These are phyloP conservation scores for Autographa pulchrina DNA, from an alignment of 2,888 invertebrate genomes.

Conservation along the genomic window DNA sequence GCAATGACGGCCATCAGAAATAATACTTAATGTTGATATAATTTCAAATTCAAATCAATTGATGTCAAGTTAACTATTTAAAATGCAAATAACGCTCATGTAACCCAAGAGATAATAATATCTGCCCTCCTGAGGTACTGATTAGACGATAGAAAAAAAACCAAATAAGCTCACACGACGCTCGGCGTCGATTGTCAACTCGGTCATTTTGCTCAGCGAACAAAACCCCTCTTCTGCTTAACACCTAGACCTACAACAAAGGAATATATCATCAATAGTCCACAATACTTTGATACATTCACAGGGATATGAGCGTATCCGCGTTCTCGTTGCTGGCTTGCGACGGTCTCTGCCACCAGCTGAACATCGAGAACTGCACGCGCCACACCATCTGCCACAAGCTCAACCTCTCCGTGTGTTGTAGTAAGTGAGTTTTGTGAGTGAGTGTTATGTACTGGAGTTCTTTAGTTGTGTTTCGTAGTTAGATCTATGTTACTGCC, in stretches of 20 bases:
- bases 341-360: slow-evolving; percentile 77
- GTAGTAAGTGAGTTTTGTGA: slow-evolving; percentile 85
- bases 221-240: background rate
- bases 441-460: slow-evolving; percentile 64
- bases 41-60: too few relatives aligned
- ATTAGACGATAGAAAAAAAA: too few relatives aligned
- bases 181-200: too few relatives aligned
- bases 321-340: slow-evolving; percentile 80
- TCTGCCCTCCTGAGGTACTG: too few relatives aligned
- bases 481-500: background rate
- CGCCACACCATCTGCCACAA: slow-evolving; percentile 76
- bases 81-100: too few relatives aligned
- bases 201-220: too few relatives aligned
- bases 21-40: too few relatives aligned
- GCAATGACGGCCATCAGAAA: too few relatives aligned
- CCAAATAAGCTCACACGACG: too few relatives aligned
- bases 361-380: slow-evolving; percentile 77
- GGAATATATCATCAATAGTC: background rate
- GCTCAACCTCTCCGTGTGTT: slow-evolving; percentile 82
- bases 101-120: too few relatives aligned
- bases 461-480: slow-evolving; percentile 19
- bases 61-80: too few relatives aligned
- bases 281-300: background rate
- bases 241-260: background rate
- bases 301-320: slow-evolving; percentile 82